Evolutionary conservation across 2,888 invertebrate genomes (phyloP).

Genomic region (Nomada flava): DNA sequence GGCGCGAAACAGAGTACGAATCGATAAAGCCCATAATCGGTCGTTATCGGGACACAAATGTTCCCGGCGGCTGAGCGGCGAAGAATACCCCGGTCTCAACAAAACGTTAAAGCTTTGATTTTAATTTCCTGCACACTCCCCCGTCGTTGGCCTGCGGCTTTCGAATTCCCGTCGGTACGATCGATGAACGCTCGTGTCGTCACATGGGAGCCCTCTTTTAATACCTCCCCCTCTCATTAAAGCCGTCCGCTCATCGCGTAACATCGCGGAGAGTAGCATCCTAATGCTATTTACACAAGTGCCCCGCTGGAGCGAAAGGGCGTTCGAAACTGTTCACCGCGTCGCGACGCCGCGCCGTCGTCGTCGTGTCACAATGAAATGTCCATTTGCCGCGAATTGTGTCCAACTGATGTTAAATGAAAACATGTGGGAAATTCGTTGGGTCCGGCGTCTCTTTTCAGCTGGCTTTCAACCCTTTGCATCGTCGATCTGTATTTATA

Average conservation of each 20-base stretch:
- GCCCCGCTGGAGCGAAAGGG: slow-evolving; percentile 63
- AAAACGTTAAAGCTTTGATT: slow-evolving; percentile 55
- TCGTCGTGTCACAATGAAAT: slow-evolving; percentile 39
- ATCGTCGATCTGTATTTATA: too few relatives aligned
- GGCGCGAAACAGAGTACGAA: neutral
- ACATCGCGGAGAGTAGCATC: slow-evolving; percentile 68
- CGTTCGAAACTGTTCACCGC: slow-evolving; percentile 48
- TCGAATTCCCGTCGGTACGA: slow-evolving; percentile 69
- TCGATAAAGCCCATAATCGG: slow-evolving; percentile 4
- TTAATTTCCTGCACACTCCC: slow-evolving; percentile 59
- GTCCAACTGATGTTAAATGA: slow-evolving; percentile 1
- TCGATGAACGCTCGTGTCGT: slow-evolving; percentile 71
- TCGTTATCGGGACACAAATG: slow-evolving; percentile 2
- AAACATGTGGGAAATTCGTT: too few relatives aligned
- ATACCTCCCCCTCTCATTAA: slow-evolving; percentile 71
- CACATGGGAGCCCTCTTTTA: slow-evolving; percentile 69
- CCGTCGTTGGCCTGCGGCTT: slow-evolving; percentile 51
- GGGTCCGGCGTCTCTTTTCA: too few relatives aligned
- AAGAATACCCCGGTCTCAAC: neutral
- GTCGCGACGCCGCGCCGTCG: slow-evolving; percentile 4
- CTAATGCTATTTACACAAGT: slow-evolving; percentile 75
- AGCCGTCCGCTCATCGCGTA: slow-evolving; percentile 63
- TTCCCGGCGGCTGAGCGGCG: neutral
- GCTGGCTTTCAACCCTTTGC: too few relatives aligned
- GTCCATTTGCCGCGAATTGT: slow-evolving; percentile 12